Conservation (phyloP, 2,797 vertebrate species). For the Moxostoma hubbsi region DNA sequence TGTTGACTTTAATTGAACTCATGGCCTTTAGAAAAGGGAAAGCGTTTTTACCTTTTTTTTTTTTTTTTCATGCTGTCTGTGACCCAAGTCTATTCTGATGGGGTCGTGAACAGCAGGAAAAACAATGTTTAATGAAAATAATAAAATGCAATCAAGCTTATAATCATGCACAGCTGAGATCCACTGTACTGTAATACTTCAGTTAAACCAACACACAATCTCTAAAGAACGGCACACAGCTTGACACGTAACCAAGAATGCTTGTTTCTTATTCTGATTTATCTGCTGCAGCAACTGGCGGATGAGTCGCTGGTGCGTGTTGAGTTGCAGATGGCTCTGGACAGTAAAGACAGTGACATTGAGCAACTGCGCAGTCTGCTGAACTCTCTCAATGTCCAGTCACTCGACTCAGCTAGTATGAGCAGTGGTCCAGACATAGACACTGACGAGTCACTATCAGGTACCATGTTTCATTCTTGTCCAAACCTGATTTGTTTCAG, state of each 20-base stretch:
- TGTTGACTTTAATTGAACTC: no score
- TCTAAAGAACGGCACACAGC: not conserved
- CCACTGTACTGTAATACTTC: no score
- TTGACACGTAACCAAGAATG: not conserved
- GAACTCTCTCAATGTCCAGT: conserved; percentile 88
- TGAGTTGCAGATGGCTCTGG: conserved; percentile 97
- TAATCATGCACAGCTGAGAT: no score
- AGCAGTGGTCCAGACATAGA: conserved; percentile 93
- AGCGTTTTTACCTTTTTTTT: no score
- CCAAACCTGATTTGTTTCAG: conserved; percentile 17
- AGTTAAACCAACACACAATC: not conserved
- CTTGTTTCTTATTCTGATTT: not conserved
- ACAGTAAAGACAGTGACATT: conserved; percentile 98
- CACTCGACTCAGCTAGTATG: conserved; percentile 89
- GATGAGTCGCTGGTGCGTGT: conserved; percentile 95
- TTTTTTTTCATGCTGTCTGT: no score
- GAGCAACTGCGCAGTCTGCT: conserved; percentile 94
- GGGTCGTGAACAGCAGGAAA: no score
- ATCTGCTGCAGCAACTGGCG: conserved; percentile 86
- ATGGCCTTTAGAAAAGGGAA: no score
- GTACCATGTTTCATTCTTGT: conserved; percentile 59
- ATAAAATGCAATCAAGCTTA: no score
- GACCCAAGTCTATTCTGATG: no score
- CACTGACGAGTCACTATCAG: conserved; percentile 85
- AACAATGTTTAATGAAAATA: no score